Evolutionary conservation across 1,140 invertebrate species (phyloP).

Genomic region (Drosophila nikananu): DNA sequence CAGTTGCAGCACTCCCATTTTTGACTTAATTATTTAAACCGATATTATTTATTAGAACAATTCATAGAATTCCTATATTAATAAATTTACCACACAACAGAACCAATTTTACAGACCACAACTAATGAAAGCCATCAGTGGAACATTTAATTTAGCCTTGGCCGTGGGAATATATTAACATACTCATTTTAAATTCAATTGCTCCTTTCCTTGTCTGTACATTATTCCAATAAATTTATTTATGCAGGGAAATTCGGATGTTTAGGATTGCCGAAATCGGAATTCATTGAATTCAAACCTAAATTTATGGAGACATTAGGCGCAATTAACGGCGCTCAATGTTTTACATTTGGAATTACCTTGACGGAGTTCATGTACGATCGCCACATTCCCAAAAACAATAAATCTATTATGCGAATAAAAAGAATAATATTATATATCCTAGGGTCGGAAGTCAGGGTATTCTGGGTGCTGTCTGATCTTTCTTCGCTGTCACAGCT

Average conservation of each 20-base stretch:
- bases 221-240: neutral
- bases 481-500: conserved; percentile 17
- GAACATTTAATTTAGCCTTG: neutral
- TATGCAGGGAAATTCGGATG: neutral
- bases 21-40: too few relatives aligned
- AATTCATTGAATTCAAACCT: neutral
- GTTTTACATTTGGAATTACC: neutral
- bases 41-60: neutral
- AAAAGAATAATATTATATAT: too few relatives aligned
- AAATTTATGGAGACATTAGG: neutral
- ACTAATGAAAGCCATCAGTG: neutral
- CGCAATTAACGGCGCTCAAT: neutral
- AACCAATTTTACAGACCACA: neutral
- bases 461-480: conserved; percentile 1
- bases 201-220: neutral
- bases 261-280: neutral
- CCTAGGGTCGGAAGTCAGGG: neutral
- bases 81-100: neutral
- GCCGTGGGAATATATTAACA: neutral
- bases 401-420: too few relatives aligned
- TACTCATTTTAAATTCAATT: neutral
- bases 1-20: too few relatives aligned
- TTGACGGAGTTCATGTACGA: neutral
- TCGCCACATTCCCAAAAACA: neutral
- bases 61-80: neutral